Base-by-base conservation (phyloP, 2,113 vertebrate genomes). In the Bujurquina vittata region DNA sequence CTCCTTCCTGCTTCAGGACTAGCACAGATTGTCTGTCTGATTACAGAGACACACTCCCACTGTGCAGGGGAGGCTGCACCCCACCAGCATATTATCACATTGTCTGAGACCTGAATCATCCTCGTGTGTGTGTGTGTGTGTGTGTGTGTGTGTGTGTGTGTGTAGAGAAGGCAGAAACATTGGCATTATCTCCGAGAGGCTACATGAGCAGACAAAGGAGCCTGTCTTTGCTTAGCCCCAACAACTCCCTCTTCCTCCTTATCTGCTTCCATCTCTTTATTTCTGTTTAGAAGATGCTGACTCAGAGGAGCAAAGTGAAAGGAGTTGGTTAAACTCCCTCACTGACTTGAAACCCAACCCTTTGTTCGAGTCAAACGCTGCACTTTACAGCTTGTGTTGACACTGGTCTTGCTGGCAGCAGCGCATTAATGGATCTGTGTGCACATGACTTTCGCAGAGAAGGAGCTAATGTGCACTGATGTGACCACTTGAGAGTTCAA, bases 81-180 rank as follows among this genome's bases (percentile, higher is more conserved):
- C 85, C 85, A 69, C 77, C 80, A 69, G 87, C 89, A 77, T 63
- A 40, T 89, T 89, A 90, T 91, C 84, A 89, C 80, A 84, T 58
- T 60, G 88, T 87, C 84, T 91, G 87, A 88, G 77, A 84, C 86
- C 82, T 92, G 91, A 93, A 78, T 94, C 91, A 91, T 74, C 78
- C 43, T 69, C 1, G 3, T 72, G 40, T 75, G 56, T 77, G 23
- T 82, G 57, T 81, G 67, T 79, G 22, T 80, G 23, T 67, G 73
- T 81, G 61, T 74, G 69, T 79, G 59, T 62, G 33, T 59, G 56
- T 57, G 59, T 33, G 33, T 33, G 33, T 33, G 33, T 33, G 33
- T 35, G 33, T 35, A 84, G 69, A 85, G 62, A 81, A 60, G 59
- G 29, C 33, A 69, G 79, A 83, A 86, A 89, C 72, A 86, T 9